A percentile compares a stretch with the other conserved stretches of the same genome.
phyloP scores from a whole-genome alignment of 2,888 invertebrate species.

The Trichogramma evanescens region DNA sequence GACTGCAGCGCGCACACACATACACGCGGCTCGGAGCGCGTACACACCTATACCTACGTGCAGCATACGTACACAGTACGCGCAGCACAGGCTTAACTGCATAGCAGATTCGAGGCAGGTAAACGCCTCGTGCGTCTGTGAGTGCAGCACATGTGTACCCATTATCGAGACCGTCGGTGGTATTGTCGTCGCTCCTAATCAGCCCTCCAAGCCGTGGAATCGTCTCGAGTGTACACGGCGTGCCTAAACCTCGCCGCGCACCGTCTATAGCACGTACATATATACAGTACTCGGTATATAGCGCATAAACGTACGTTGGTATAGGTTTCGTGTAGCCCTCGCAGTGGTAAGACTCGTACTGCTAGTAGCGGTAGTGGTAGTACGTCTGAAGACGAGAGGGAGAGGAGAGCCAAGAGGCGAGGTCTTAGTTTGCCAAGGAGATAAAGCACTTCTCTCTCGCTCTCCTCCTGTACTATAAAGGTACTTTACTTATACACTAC shows the following conservation, averaged over 20 bases:
- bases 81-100: no score
- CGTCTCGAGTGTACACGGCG: conserved; percentile 15
- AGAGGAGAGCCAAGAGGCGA: conserved; percentile 14
- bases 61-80: neutral
- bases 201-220: conserved; percentile 17
- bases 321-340: no score
- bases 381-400: neutral
- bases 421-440: conserved; percentile 10
- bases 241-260: neutral
- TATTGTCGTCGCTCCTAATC: conserved; percentile 27
- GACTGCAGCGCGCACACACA: no score
- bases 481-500: no score
- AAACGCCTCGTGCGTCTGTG: conserved; percentile 15
- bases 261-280: neutral
- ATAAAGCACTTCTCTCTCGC: conserved; percentile 5
- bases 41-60: neutral
- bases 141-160: conserved; percentile 22
- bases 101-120: neutral
- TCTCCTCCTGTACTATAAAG: no score
- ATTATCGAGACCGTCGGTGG: conserved; percentile 33
- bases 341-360: no score
- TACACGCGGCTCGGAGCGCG: neutral
- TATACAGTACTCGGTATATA: no score
- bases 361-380: no score
- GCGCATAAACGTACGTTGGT: no score